Base-by-base conservation (phyloP, 2,888 invertebrate genomes). In the Lycophotia porphyrea region DNA sequence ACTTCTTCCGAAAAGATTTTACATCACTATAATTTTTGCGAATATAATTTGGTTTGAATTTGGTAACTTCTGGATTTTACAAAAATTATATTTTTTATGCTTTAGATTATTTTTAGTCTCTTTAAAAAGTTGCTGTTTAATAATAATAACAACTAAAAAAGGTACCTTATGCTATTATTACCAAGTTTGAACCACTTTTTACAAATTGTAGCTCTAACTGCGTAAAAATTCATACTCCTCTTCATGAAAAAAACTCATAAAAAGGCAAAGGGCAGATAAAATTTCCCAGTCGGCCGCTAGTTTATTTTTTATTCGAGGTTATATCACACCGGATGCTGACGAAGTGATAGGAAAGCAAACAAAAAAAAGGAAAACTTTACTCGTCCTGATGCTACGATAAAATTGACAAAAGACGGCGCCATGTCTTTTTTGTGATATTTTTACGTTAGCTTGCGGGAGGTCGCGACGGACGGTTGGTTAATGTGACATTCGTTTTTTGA, bases 331-430 rank as follows among this genome's bases (percentile, higher is more conserved):
- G 73, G 76, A 79, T 63, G 64, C 68, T 78, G 66, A 68, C 71
- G 52, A 36, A 71, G 74, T 80, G 80, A 78, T 71, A 61, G 61
- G 42, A 60, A 71, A 74, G 69, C 65, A 61, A 77, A 82, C 61
- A 74, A 58, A 58, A 85, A 81, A 84, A 73, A 61, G 31, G 15
- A 75, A 83, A 83, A 87, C 63, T 74, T 80, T 63, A 63, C 65
- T 72, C 47, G 34, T 76, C 49, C 64, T 66, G 65, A 77, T 74
- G 74, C 69, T 72, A 47, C 72, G 76, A 83, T 83, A 80, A 87
- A 85, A 76, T 78, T 80, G 60, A 70, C 75, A 78, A 87, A 85
- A 80, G 83, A 71, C 44, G 74, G 71, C 36, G 39, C 31, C 58
- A 63, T 74, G 71, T 65, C 52, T 60, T 67, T 77, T 60, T 73